Conservation (phyloP, 2,888 invertebrate genomes). For the Andrena minutula region DNA sequence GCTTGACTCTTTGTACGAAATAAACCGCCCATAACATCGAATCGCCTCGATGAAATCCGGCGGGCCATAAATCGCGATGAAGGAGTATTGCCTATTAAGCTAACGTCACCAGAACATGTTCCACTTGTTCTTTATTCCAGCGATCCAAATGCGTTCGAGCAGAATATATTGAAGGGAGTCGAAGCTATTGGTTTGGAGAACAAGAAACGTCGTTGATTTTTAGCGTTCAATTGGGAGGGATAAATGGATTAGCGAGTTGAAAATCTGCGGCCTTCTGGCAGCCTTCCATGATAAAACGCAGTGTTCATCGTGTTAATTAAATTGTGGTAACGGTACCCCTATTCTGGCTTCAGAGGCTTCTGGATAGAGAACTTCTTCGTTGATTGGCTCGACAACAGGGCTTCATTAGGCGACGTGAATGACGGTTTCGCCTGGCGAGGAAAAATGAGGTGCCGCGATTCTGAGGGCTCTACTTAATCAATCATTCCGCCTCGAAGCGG, state of each 20-base stretch:
- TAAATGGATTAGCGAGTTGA: background rate
- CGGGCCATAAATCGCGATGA: conserved; percentile 23
- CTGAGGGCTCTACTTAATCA: conserved; percentile 51
- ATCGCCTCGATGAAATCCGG: background rate
- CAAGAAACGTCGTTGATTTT: no score
- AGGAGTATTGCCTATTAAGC: conserved; percentile 14
- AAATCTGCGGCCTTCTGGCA: background rate
- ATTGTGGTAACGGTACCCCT: conserved; percentile 9
- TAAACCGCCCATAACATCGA: conserved; percentile 32
- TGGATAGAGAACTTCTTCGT: conserved; percentile 12
- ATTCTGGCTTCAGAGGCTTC: background rate
- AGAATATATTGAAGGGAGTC: background rate
- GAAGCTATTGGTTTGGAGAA: background rate
- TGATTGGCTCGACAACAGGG: conserved; percentile 29
- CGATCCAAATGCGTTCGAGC: background rate
- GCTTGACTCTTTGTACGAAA: conserved; percentile 7
- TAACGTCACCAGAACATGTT: background rate
- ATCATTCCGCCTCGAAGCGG: conserved; percentile 47
- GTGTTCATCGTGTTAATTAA: conserved; percentile 4
- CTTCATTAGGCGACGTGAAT: conserved; percentile 41
- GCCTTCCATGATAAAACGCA: background rate
- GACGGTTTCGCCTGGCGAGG: conserved; percentile 34
- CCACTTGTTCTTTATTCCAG: conserved; percentile 16
- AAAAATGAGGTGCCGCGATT: conserved; percentile 60
- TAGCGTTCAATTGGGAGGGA: no score